These are phyloP conservation scores for Mythimna vitellina DNA, from an alignment of 2,888 invertebrate species.

Conservation along the genomic window DNA sequence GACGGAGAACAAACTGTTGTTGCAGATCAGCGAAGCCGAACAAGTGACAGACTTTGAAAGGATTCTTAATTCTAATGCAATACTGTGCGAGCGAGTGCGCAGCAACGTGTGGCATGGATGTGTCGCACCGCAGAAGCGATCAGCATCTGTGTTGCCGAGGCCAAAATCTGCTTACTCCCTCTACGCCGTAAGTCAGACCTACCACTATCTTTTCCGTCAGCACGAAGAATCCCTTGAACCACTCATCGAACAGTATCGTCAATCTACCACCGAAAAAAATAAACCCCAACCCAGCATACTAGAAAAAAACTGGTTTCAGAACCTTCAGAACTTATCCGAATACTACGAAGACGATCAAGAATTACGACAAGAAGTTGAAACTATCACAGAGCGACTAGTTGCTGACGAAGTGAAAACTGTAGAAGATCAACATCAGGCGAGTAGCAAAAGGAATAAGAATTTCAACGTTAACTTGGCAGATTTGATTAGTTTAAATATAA, in stretches of 20 bases:
- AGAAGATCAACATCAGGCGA: slow-evolving; percentile 66
- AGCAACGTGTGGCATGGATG: slow-evolving; percentile 85
- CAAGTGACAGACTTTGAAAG: slow-evolving; percentile 91
- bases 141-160: slow-evolving; percentile 80
- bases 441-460: slow-evolving; percentile 72
- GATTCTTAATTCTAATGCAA: slow-evolving; percentile 91
- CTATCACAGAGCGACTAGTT: slow-evolving; percentile 81
- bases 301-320: slow-evolving; percentile 81
- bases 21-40: slow-evolving; percentile 91
- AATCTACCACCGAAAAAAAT: slow-evolving; percentile 70
- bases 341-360: slow-evolving; percentile 88
- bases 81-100: slow-evolving; percentile 85
- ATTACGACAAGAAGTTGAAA: slow-evolving; percentile 81
- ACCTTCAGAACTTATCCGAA: slow-evolving; percentile 85
- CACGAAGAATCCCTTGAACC: slow-evolving; percentile 87
- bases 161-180: slow-evolving; percentile 86
- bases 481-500: slow-evolving; percentile 81
- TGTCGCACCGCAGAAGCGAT: slow-evolving; percentile 74
- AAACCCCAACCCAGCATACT: slow-evolving; percentile 76
- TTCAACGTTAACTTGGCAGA: slow-evolving; percentile 87
- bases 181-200: slow-evolving; percentile 84
- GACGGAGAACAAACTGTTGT: slow-evolving; percentile 88
- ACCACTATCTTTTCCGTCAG: slow-evolving; percentile 85
- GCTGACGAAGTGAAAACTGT: slow-evolving; percentile 74
- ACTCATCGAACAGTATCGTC: slow-evolving; percentile 82